Percentiles rank a stretch among this genome's conserved stretches.
phyloP scores from a whole-genome alignment of 2,113 vertebrate genomes.

The Clarias magur region DNA sequence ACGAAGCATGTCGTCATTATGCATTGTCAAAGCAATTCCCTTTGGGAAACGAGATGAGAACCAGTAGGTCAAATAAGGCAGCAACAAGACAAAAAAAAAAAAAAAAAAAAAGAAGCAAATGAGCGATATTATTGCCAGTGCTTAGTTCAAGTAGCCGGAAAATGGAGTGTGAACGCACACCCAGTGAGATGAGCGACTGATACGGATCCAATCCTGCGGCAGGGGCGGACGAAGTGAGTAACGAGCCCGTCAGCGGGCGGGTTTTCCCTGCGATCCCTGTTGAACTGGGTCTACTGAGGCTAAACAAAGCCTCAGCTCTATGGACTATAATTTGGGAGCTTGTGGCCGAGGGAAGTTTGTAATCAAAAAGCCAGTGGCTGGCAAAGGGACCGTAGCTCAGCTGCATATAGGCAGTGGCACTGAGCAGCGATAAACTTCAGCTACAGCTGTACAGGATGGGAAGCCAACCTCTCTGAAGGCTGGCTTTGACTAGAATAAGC shows the following conservation, averaged over 20 bases:
- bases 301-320: slow-evolving; percentile 51
- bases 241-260: slow-evolving; percentile 36
- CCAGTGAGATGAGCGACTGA: slow-evolving; percentile 10
- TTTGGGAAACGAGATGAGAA: slow-evolving; percentile 38
- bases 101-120: slow-evolving; percentile 27
- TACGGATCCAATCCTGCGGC: slow-evolving; percentile 33
- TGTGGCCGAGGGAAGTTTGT: slow-evolving; percentile 49
- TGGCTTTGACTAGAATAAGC: background rate
- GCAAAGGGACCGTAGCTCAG: slow-evolving; percentile 43
- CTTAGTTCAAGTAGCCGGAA: slow-evolving; percentile 49
- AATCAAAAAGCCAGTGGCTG: slow-evolving; percentile 47
- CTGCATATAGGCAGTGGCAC: slow-evolving; percentile 47
- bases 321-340: slow-evolving; percentile 52
- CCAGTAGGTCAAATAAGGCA: slow-evolving; percentile 52
- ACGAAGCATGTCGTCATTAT: background rate
- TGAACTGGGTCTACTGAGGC: slow-evolving; percentile 38
- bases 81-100: slow-evolving; percentile 47
- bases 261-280: slow-evolving; percentile 25
- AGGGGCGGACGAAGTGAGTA: slow-evolving; percentile 23
- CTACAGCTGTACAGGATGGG: slow-evolving; percentile 44
- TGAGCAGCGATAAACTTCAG: slow-evolving; percentile 40
- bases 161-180: slow-evolving; percentile 17
- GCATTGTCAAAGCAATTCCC: slow-evolving; percentile 27
- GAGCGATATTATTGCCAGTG: slow-evolving; percentile 60
- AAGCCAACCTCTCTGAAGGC: background rate